These are phyloP conservation scores for Melanargia galathea DNA, from an alignment of 2,888 invertebrate genomes.

Conservation along the genomic window DNA sequence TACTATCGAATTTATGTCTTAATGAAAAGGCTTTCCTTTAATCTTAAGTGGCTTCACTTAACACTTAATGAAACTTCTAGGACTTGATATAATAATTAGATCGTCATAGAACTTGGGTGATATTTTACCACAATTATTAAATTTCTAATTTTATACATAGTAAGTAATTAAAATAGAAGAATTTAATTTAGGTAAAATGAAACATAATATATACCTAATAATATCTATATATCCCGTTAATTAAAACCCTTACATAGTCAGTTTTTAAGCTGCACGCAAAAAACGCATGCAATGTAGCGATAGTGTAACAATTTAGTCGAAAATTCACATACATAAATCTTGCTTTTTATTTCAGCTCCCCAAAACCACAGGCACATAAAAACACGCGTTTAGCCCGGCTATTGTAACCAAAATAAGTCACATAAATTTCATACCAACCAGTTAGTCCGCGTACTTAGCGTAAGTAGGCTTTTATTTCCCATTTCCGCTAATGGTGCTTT, in stretches of 20 bases:
- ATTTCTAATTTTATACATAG: neutral
- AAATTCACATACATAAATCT: neutral
- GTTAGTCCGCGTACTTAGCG: slow-evolving; percentile 23
- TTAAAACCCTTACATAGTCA: no score
- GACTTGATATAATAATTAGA: neutral
- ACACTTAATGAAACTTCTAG: neutral
- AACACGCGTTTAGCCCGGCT: slow-evolving; percentile 11
- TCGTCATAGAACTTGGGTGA: neutral
- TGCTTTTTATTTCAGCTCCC: slow-evolving; percentile 6
- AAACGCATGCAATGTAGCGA: no score
- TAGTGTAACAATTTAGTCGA: neutral
- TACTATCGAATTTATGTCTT: neutral
- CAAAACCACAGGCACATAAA: slow-evolving; percentile 8
- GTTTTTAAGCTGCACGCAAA: no score
- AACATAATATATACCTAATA: neutral
- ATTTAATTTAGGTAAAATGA: neutral
- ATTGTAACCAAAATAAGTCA: slow-evolving; percentile 20
- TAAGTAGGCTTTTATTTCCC: slow-evolving; percentile 24
- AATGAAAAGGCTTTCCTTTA: neutral
- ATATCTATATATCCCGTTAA: no score
- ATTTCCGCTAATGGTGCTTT: slow-evolving; percentile 20
- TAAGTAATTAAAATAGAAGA: no score
- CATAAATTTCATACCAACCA: slow-evolving; percentile 16
- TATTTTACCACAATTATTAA: neutral
- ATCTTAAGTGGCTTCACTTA: neutral